A percentile compares a stretch with the other conserved stretches of the same genome.
These are phyloP conservation scores for Echinarachnius parma DNA, from an alignment of 53 echinoderm and acorn worm species.

Conservation along the genomic window DNA sequence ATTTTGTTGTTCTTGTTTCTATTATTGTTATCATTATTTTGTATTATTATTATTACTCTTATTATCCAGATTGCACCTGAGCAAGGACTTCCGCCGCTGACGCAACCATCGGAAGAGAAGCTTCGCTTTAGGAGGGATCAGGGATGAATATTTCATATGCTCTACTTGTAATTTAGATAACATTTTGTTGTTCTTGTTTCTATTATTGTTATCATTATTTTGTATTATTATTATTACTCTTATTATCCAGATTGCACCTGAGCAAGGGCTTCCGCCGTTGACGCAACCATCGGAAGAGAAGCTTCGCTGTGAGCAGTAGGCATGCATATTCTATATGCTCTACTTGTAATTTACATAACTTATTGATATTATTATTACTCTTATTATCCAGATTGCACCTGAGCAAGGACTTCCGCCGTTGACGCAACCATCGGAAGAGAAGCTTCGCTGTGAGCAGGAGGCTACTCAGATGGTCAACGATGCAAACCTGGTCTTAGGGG, in stretches of 20 bases:
- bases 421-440: conserved; percentile 67
- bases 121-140: no score
- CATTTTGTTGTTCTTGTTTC: no score
- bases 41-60: no score
- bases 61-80: conserved; percentile 83
- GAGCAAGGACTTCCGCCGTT: conserved; percentile 86
- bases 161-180: no score
- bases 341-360: no score
- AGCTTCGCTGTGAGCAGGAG: conserved; percentile 73
- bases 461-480: conserved; percentile 88
- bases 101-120: conserved; percentile 68
- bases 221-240: no score
- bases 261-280: conserved; percentile 82
- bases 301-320: conserved; percentile 76
- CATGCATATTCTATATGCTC: no score
- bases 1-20: no score
- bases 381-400: conserved; percentile 78
- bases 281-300: conserved; percentile 68
- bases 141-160: no score
- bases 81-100: conserved; percentile 79
- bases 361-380: no score
- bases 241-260: conserved; percentile 81
- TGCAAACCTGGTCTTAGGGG: conserved; percentile 67
- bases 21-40: no score
- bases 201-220: no score